Conservation (phyloP, 1,140 invertebrate species). For the Eciton burchellii region DNA sequence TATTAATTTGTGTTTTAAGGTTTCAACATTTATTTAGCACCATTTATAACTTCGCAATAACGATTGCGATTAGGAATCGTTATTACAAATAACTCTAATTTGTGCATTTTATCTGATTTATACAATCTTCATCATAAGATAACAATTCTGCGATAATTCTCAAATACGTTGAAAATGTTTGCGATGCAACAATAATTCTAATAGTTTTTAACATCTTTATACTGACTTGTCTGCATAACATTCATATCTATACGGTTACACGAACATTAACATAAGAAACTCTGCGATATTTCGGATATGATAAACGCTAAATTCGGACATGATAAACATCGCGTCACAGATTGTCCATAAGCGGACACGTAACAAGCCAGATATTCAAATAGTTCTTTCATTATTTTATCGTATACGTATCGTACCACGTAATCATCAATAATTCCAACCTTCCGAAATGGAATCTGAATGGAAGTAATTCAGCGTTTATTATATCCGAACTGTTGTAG, state of each 20-base stretch:
- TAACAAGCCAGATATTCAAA: background rate
- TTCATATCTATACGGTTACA: background rate
- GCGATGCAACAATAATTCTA: background rate
- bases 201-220: background rate
- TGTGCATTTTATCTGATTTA: background rate
- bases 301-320: background rate
- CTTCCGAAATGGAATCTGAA: background rate
- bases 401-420: no score
- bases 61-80: background rate
- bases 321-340: no score
- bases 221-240: background rate
- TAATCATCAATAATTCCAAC: background rate
- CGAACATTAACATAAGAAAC: background rate
- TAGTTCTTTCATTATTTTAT: background rate
- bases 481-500: background rate
- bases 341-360: no score
- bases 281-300: background rate
- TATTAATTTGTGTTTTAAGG: background rate
- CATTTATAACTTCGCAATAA: conserved; percentile 1
- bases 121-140: conserved; percentile 19
- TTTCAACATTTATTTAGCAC: conserved; percentile 15
- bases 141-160: background rate
- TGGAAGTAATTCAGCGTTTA: background rate
- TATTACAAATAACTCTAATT: conserved; percentile 20
- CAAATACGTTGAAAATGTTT: conserved; percentile 26